phyloP scores from a whole-genome alignment of 2,888 invertebrate species.

The Matsumyia berberina region DNA sequence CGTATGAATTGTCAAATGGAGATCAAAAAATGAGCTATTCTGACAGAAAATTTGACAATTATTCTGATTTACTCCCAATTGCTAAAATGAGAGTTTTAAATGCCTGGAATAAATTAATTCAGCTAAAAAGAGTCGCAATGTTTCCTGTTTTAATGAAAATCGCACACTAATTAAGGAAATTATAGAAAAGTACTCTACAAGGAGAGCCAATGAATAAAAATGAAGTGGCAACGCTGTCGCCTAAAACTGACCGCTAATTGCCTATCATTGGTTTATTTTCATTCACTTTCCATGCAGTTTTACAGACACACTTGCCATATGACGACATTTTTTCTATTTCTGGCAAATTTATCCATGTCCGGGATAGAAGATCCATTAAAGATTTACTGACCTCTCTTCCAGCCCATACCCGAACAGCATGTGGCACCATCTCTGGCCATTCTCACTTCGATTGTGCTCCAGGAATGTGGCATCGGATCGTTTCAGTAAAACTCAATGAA shows the following conservation, averaged over 20 bases:
- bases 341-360: slow-evolving; percentile 26
- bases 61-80: too few species aligned
- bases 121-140: too few species aligned
- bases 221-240: neutral
- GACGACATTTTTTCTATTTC: neutral
- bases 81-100: too few species aligned
- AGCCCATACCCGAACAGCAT: slow-evolving; percentile 7
- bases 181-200: too few species aligned
- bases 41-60: too few species aligned
- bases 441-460: slow-evolving; percentile 52
- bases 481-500: slow-evolving; percentile 76
- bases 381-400: slow-evolving; percentile 46
- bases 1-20: too few species aligned
- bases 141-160: too few species aligned
- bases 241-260: slow-evolving; percentile 2
- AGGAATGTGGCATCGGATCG: slow-evolving; percentile 48
- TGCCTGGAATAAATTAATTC: too few species aligned
- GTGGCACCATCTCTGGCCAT: slow-evolving; percentile 60
- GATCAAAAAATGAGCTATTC: too few species aligned
- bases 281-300: neutral
- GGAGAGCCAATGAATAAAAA: too few species aligned
- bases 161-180: too few species aligned
- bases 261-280: neutral
- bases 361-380: slow-evolving; percentile 46
- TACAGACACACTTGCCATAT: neutral